A percentile compares a stretch with the other conserved stretches of the same genome.
Conservation (phyloP, 2,797 vertebrate genomes). For the Kryptopterus vitreolus region DNA sequence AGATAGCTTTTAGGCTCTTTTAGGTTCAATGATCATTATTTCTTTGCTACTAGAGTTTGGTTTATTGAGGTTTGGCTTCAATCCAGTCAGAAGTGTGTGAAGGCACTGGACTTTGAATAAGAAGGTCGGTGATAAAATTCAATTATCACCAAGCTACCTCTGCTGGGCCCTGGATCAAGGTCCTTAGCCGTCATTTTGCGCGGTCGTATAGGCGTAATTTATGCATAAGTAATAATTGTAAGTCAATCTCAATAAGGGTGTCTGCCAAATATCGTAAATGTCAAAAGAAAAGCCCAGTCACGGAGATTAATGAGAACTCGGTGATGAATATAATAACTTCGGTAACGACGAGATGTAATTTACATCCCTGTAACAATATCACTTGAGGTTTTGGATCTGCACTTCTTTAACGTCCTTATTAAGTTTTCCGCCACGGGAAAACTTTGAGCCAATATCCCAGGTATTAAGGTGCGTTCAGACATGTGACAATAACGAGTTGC, state of each 20-base stretch:
- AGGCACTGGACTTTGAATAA: too few species aligned
- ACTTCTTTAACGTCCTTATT: neutral
- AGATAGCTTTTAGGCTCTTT: neutral
- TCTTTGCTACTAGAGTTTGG: neutral
- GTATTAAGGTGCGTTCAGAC: neutral
- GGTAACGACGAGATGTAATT: neutral
- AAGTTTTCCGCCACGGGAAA: neutral
- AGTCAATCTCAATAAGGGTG: too few species aligned
- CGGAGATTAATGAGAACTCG: neutral
- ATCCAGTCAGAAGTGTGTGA: neutral
- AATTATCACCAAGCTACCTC: too few species aligned
- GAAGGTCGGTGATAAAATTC: too few species aligned
- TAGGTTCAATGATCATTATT: neutral
- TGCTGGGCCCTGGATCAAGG: too few species aligned
- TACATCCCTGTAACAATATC: neutral
- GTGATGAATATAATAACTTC: neutral
- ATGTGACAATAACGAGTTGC: too few species aligned
- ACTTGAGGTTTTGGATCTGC: neutral
- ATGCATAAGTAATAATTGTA: too few species aligned
- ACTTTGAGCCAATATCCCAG: neutral
- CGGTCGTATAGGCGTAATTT: too few species aligned
- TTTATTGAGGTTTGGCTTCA: neutral
- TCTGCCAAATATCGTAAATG: too few species aligned
- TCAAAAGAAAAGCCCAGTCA: neutral
- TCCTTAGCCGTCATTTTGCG: too few species aligned